Evolutionary conservation across 1,140 invertebrate species (phyloP), one percentile per base, ranked within the genome.

Genomic region (Scaptomyza pallida): DNA sequence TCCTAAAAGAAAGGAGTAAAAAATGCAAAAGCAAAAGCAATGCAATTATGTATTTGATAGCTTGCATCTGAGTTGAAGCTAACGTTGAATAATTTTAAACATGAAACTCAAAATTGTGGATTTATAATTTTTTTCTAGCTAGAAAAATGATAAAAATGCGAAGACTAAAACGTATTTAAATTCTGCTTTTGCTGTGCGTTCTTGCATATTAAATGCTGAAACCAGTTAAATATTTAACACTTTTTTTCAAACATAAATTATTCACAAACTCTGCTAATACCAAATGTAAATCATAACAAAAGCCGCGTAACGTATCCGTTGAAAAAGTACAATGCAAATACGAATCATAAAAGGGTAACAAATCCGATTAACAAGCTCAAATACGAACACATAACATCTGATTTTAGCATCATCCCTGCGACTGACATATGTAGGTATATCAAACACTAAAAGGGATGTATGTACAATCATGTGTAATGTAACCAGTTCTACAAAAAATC

Each of bases 311-410:
- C 13, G 5, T 13, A 40, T n/a, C 13, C 2, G 37, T 21, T 21
- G 2, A 21, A 21, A 21, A 21, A 21, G n/a, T n/a, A 21, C 2
- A 2, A 4, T 4, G 4, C 10, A 40, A 16, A 43, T 5, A 16
- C 23, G 16, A 43, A 43, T 16, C 6, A 15, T 15, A 15, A 16
- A 8, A 13, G 5, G 15, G 15, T 15, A 9, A 63, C 41, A 63
- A 63, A 63, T 54, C 61, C 41, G 50, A 41, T 63, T 54, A 63
- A 35, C 40, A 37, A 19, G 19, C 50, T 17, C 26, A 55, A 63
- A 54, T 55, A 21, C 48, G 41, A 63, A 45, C 45, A 44, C 40
- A n/a, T n/a, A 63, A 55, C 45, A n/a, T 19, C 19, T 19, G 10
- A 2, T 26, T 5, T 35, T 2, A 3, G 0, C 33, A 35, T 2